phyloP scores from a whole-genome alignment of 2,113 vertebrate species.

The Syngnathoides biaculeatus region DNA sequence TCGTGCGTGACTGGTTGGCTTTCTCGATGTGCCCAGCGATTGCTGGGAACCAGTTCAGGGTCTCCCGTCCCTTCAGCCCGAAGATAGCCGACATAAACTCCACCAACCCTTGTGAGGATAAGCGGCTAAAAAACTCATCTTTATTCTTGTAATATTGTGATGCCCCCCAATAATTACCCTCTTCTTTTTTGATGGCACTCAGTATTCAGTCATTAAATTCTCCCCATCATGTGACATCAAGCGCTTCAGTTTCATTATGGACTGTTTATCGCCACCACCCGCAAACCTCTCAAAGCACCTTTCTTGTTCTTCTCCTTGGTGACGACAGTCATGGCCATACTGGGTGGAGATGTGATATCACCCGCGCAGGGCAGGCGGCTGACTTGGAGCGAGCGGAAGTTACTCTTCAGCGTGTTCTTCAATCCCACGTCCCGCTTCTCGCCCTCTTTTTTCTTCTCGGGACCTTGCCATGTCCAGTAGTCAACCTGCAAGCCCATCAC shows the following conservation, averaged over 20 bases:
- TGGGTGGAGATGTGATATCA: constrained; percentile 79
- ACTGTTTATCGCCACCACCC: background rate
- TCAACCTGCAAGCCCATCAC: constrained; percentile 93
- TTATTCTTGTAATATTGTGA: background rate
- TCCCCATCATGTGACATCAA: background rate
- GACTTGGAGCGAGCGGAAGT: constrained; percentile 90
- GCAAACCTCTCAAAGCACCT: constrained; percentile 32
- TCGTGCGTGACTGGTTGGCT: too few relatives aligned
- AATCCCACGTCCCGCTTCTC: constrained; percentile 78
- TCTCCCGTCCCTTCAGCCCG: too few relatives aligned
- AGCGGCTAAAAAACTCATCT: too few relatives aligned
- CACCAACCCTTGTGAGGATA: too few relatives aligned
- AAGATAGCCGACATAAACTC: too few relatives aligned
- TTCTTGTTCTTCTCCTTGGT: constrained; percentile 90
- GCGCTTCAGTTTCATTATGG: background rate
- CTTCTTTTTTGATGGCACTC: background rate
- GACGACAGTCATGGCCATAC: constrained; percentile 93
- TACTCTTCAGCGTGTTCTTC: constrained; percentile 90
- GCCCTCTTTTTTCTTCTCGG: constrained; percentile 79
- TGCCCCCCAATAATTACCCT: background rate
- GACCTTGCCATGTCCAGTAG: constrained; percentile 85
- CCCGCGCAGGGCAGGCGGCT: constrained; percentile 81
- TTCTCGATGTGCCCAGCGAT: too few relatives aligned
- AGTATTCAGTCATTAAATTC: background rate
- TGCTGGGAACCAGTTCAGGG: too few relatives aligned